Base-by-base conservation (phyloP, 2,888 invertebrate species). In the Gandaritis pyraliata region DNA sequence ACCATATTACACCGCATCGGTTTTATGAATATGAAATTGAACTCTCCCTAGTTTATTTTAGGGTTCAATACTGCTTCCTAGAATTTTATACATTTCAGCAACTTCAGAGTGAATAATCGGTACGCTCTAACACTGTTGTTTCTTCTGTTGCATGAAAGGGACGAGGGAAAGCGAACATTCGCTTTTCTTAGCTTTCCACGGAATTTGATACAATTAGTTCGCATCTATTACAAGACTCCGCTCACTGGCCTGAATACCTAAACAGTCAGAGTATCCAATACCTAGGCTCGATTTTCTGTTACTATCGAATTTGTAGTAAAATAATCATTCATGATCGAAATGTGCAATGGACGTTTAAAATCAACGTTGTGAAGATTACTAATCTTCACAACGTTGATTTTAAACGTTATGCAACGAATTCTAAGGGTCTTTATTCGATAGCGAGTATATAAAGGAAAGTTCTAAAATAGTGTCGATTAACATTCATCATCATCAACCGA, bases 151-250 rank as follows among this genome's bases (percentile, higher is more conserved):
- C 43, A 70, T 73, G 72, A 72, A 82, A 83, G 81, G 81, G 77
- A 68, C 63, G 54, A 58, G 64, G 66, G 70, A 70, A 70, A 70
- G 86, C 78, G 76, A 78, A 75, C 75, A 73, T 74, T 76, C 80
- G 82, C 78, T 78, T 78, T 80, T 73, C 73, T 70, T 64, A 64
- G 61, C 69, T 72, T 68, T 72, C 69, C 69, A 66, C 63, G 58
- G 55, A 66, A 62, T 64, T 30, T 60, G 64, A 51, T 56, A 59
- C 64, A 64, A 64, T 64, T 64, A 64, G 59, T 59, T 56, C 53
- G 64, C 64, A 64, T 64, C 59, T 56, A 64, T 64, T 64, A 64
- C 64, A 56, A 50, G 45, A 48, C 38, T 49, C 52, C 41, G 56
- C 39, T 64, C 48, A 43, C 56, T 49, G 47, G 48, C 43, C 48